These are phyloP conservation scores for Lophochroa leadbeateri DNA, from an alignment of 2,113 vertebrate species.

Conservation along the genomic window DNA sequence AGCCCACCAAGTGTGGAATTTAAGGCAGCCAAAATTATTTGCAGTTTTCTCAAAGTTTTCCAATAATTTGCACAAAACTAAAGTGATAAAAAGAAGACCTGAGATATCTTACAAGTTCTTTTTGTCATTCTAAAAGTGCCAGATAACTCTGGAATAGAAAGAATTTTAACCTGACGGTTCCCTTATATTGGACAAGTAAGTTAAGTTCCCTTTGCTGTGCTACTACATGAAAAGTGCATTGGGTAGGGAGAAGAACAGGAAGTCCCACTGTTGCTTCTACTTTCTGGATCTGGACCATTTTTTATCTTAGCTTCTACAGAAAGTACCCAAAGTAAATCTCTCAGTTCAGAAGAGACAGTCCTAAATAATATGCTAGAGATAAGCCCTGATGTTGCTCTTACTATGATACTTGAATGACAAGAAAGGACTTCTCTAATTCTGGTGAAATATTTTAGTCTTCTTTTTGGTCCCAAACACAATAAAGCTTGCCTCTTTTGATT, in stretches of 20 bases:
- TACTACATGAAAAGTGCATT: background rate
- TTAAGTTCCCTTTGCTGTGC: background rate
- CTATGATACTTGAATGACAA: background rate
- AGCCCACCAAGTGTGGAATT: background rate
- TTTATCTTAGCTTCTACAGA: background rate
- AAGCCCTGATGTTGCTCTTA: background rate
- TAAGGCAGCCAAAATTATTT: background rate
- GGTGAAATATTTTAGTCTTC: background rate
- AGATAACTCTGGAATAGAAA: background rate
- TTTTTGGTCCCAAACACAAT: background rate
- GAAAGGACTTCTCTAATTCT: background rate
- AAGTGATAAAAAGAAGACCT: background rate
- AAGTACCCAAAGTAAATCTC: background rate
- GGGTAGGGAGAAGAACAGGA: background rate
- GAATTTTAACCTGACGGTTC: background rate
- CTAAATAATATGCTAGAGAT: slow-evolving; percentile 6
- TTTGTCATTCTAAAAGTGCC: background rate
- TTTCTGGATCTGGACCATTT: background rate
- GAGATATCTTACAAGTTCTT: background rate
- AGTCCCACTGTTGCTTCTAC: background rate
- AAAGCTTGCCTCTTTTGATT: background rate
- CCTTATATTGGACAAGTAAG: background rate
- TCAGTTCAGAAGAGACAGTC: background rate
- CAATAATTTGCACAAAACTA: background rate
- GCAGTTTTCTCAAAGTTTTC: background rate